These are phyloP conservation scores for Streblospio benedicti DNA, from an alignment of 1,140 invertebrate genomes.

Conservation along the genomic window DNA sequence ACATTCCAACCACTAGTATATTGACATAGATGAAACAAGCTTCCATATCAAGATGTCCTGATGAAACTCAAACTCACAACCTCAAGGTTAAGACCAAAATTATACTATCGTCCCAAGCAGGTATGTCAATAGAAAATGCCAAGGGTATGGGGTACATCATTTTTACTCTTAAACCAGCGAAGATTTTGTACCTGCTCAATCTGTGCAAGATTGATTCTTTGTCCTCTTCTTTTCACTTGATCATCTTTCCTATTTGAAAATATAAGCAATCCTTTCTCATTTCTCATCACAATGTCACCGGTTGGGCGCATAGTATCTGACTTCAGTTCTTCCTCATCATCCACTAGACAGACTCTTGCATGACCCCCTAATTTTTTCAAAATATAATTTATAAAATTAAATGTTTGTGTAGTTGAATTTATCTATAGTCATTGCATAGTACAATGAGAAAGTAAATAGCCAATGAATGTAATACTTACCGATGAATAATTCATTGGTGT, in stretches of 20 bases:
- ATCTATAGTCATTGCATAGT: too few relatives aligned
- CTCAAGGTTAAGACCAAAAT: too few relatives aligned
- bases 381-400: too few relatives aligned
- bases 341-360: constrained; percentile 29
- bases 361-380: constrained; percentile 1
- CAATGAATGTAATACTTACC: background rate
- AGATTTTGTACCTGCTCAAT: constrained; percentile 58
- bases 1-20: too few relatives aligned
- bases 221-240: constrained; percentile 64
- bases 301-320: constrained; percentile 50
- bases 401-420: too few relatives aligned
- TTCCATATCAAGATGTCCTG: too few relatives aligned
- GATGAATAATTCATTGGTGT: background rate
- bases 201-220: constrained; percentile 55
- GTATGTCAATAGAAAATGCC: too few relatives aligned
- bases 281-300: constrained; percentile 56
- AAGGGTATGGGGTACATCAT: too few relatives aligned
- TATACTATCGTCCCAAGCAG: too few relatives aligned
- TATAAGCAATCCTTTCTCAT: constrained; percentile 49
- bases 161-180: too few relatives aligned
- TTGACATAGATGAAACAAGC: too few relatives aligned
- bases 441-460: constrained; percentile 1
- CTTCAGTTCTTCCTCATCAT: constrained; percentile 20
- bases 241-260: constrained; percentile 59
- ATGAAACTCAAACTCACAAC: too few relatives aligned